phyloP scores from a whole-genome alignment of 2,888 invertebrate species.

The Hirtodrosophila alboralis region DNA sequence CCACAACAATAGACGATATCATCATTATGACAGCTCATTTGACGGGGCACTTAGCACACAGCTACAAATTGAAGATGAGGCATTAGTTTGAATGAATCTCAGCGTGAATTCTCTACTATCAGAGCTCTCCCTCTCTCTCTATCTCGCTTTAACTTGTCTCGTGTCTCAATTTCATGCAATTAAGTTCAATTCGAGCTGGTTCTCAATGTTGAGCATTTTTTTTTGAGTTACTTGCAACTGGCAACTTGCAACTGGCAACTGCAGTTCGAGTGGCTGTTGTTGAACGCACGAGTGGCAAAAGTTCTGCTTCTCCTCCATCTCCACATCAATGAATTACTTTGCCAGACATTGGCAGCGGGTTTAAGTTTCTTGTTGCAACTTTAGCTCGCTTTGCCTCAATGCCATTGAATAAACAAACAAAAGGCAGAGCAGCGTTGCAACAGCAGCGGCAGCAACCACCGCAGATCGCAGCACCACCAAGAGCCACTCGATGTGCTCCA shows the following conservation, averaged over 20 bases:
- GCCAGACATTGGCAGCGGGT: slow-evolving; percentile 9
- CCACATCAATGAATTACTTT: slow-evolving; percentile 40
- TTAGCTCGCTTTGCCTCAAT: slow-evolving; percentile 20
- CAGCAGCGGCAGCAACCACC: slow-evolving; percentile 29
- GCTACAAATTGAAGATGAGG: slow-evolving; percentile 41
- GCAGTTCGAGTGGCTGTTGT: slow-evolving; percentile 41
- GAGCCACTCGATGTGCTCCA: slow-evolving; percentile 49
- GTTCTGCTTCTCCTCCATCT: slow-evolving; percentile 15
- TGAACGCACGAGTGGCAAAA: slow-evolving; percentile 59
- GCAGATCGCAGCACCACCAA: slow-evolving; percentile 42
- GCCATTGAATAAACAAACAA: slow-evolving; percentile 53
- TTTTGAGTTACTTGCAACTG: slow-evolving; percentile 6
- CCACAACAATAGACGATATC: slow-evolving; percentile 27
- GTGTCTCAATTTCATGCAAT: slow-evolving; percentile 77
- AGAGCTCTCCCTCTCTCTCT: not conserved
- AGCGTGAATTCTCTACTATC: slow-evolving; percentile 15
- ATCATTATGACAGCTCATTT: slow-evolving; percentile 68
- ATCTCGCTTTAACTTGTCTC: slow-evolving; percentile 34
- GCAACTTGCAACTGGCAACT: slow-evolving; percentile 33
- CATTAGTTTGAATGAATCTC: slow-evolving; percentile 46
- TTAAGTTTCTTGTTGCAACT: slow-evolving; percentile 46
- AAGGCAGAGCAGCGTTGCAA: slow-evolving; percentile 31
- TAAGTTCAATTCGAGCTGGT: slow-evolving; percentile 78
- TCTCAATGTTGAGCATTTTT: slow-evolving; percentile 9
- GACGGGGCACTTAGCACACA: slow-evolving; percentile 52